Conservation (phyloP, 2,888 invertebrate genomes). For the Schizaphis graminum region DNA sequence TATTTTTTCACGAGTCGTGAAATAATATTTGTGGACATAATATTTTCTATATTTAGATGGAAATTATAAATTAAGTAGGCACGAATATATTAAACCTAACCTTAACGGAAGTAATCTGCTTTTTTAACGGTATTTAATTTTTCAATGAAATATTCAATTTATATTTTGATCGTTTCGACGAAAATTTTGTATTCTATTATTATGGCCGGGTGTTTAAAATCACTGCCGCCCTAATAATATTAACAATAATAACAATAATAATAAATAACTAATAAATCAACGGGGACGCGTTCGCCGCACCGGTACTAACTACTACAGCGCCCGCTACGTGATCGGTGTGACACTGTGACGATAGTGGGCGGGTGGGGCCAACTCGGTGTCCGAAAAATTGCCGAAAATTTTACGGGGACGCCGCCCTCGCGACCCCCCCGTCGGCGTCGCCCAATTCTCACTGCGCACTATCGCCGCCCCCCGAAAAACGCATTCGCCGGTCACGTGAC, state of each 20-base stretch:
- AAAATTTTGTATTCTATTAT: no score
- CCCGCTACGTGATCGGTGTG: background rate
- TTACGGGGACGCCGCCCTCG: background rate
- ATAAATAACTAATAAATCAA: background rate
- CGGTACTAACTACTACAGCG: background rate
- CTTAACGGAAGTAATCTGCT: no score
- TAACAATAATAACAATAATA: background rate
- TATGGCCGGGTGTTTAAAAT: no score
- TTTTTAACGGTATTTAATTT: no score
- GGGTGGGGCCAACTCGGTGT: background rate
- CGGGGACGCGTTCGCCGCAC: background rate
- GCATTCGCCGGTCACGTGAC: constrained; percentile 30
- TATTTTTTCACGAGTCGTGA: no score
- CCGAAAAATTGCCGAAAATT: constrained; percentile 21
- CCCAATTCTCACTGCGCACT: constrained; percentile 9
- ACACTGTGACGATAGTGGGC: background rate
- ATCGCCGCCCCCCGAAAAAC: background rate
- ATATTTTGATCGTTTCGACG: no score
- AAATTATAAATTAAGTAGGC: no score
- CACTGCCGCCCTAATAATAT: no score
- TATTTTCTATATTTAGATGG: no score
- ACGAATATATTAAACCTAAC: no score
- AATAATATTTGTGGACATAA: no score
- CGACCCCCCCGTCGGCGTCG: constrained; percentile 1
- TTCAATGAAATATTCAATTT: no score